Evolutionary conservation across 2,113 vertebrate genomes (phyloP).

Genomic region (Morphnarchus princeps): DNA sequence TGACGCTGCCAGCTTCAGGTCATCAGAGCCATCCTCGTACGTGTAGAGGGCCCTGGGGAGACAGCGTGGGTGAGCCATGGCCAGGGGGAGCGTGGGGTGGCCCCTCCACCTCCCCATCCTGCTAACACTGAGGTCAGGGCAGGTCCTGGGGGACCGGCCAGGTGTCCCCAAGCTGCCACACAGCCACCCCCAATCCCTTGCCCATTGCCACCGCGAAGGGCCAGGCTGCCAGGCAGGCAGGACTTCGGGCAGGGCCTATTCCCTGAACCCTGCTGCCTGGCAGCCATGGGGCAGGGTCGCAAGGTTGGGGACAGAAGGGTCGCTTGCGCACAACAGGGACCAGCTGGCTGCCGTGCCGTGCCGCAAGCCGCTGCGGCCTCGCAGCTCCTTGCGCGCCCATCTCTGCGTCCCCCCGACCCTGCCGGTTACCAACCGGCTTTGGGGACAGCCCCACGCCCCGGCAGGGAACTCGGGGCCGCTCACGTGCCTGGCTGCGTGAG

Average conservation of each 20-base stretch:
- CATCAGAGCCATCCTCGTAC: slow-evolving; percentile 89
- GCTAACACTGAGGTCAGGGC: not conserved
- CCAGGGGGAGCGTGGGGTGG: rapidly evolving
- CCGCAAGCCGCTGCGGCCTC: not conserved
- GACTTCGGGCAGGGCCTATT: not conserved
- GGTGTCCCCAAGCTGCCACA: not conserved
- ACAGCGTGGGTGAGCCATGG: not conserved
- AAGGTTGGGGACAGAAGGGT: not conserved
- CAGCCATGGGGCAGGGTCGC: not conserved
- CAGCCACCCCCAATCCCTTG: not conserved
- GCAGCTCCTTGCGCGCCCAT: rapidly evolving
- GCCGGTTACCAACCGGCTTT: not conserved
- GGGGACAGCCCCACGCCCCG: not conserved
- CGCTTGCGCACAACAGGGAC: not conserved
- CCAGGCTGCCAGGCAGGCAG: not conserved
- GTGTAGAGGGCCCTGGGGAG: slow-evolving; percentile 91
- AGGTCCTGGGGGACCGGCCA: rapidly evolving
- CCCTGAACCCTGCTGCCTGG: not conserved
- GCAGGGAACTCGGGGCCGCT: not conserved
- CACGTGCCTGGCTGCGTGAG: slow-evolving; percentile 19
- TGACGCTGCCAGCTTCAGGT: slow-evolving; percentile 86
- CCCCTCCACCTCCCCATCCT: not conserved
- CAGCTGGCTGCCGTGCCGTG: not conserved
- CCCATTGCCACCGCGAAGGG: rapidly evolving
- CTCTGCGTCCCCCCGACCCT: not conserved